Evolutionary conservation across 2,888 invertebrate species (phyloP), one percentile per base, ranked within the genome.

Genomic region (Anticlea derivata): DNA sequence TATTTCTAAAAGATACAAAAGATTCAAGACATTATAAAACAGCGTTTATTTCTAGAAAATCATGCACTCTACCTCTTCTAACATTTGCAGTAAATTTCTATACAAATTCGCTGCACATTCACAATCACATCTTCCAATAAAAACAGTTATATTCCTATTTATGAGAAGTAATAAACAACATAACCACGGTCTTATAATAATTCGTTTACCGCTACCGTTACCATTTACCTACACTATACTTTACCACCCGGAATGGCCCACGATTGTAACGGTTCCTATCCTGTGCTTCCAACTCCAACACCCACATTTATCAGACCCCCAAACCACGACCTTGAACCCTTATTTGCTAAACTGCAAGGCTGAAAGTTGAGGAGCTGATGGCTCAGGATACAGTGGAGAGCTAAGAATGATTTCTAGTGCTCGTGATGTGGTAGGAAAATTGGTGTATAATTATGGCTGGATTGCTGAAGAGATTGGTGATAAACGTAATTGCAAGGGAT

Each of bases 241-340:
- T 76, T 74, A 74, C 71, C 70, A 65, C 67, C 63, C 61, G 65
- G 83, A 83, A 83, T 80, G 76, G 80, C 57, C 50, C 58, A 55
- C 61, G 73, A 72, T 78, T 73, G 78, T 78, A 78, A 68, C 62
- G 66, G 65, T 47, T 55, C 52, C 26, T 59, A 51, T 61, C 61
- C 57, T 65, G 53, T 31, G 35, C 43, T 50, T 48, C 43, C 34
- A 12, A 44, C 23, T 38, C 23, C 41, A 37, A 33, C 23, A 46
- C 23, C 48, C 33, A 43, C 7, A 8, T 8, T 8, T n/a, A 10
- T 1, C 31, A n/a, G 27, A 17, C 34, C 31, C 24, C 8, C n/a
- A 34, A 7, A 29, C 22, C 12, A 4, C 20, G 22, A 23, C n/a
- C 22, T 48, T 7, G 8, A 22, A 29, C 17, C 33, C 23, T 31